A percentile compares a stretch with the other conserved stretches of the same genome.
phyloP scores from a whole-genome alignment of 2,888 invertebrate species.

The Tetragonula carbonaria region DNA sequence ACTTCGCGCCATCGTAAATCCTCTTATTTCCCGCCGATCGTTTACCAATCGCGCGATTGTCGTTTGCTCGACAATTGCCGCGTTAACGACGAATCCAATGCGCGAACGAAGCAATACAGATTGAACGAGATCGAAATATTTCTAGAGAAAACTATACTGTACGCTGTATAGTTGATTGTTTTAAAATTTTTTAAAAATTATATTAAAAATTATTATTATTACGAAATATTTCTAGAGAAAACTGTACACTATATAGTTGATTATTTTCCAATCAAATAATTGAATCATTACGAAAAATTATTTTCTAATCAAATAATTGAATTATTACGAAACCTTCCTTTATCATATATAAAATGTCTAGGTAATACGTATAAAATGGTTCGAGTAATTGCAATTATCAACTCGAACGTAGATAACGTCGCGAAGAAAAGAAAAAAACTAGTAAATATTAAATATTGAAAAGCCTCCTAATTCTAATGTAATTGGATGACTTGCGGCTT shows the following conservation, averaged over 20 bases:
- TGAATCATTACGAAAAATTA: too few species aligned
- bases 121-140: not conserved
- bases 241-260: not conserved
- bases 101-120: not conserved
- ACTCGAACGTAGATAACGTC: not conserved
- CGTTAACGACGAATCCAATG: not conserved
- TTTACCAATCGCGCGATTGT: conserved; percentile 18
- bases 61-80: not conserved
- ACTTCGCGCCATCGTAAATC: conserved; percentile 2
- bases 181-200: too few species aligned
- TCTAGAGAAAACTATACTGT: not conserved
- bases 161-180: not conserved
- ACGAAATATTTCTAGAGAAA: not conserved
- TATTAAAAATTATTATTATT: too few species aligned
- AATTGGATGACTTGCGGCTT: not conserved
- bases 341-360: too few species aligned
- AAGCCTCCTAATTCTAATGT: too few species aligned
- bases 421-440: not conserved
- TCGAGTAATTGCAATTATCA: not conserved
- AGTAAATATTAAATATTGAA: not conserved
- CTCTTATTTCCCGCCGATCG: conserved; percentile 9
- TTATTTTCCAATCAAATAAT: too few species aligned
- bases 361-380: too few species aligned
- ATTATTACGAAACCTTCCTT: too few species aligned
- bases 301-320: too few species aligned